Evolutionary conservation across 1,140 invertebrate species (phyloP), one percentile per base, ranked within the genome.

Genomic region (Bombus huntii): DNA sequence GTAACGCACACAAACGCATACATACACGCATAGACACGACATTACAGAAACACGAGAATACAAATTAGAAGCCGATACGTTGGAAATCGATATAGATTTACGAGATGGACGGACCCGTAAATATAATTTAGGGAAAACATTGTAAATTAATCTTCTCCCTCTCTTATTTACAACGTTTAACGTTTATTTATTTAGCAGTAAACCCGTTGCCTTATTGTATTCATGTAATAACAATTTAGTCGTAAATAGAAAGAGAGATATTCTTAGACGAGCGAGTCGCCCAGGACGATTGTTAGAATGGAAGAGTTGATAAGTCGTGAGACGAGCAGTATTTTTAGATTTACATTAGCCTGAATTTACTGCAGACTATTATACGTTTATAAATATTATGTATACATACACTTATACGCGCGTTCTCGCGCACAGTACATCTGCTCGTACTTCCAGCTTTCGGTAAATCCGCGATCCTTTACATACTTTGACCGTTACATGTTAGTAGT

Each of bases 281-380:
- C 53, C 39, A 28, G 83, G 68, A 39, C 31, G 31, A 57, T 66
- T 37, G 76, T 84, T 34, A 37, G 83, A 92, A 87, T 70, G 86
- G 42, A 18, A 80, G 65, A 86, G 86, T 87, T 81, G 78, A 88
- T 90, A 88, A 91, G 88, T 94, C 89, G 92, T 93, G 92, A 85
- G 89, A 92, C 90, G 92, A 95, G 91, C 94, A 95, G 93, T 95
- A 95, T 95, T 95, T 95, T 94, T 94, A 94, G 90, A 92, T 92
- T 91, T 93, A 93, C 90, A 91, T 85, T 90, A 92, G 89, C 88
- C 89, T 92, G 91, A 93, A 92, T 91, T 94, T 93, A 93, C 89
- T 88, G 91, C 92, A 91, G 88, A 91, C 81, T 92, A 90, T 91
- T n/a, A 91, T 86, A 90, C 89, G 89, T 68, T 89, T 91, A 88